Evolutionary conservation across 2,888 invertebrate genomes (phyloP).

Genomic region (Stramonita haemastoma): DNA sequence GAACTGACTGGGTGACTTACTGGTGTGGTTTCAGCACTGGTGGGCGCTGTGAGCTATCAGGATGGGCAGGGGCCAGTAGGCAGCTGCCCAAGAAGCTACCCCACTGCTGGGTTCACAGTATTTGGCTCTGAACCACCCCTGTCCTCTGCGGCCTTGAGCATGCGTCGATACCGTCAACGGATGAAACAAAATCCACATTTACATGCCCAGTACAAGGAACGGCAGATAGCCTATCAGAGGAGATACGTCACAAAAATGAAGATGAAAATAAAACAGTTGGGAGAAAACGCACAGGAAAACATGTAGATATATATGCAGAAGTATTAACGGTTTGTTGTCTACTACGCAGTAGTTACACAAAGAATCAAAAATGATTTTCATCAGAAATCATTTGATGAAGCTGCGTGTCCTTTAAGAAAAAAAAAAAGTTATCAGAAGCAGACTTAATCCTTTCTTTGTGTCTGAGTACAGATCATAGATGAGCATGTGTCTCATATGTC

Average conservation of each 20-base stretch:
- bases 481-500: no score
- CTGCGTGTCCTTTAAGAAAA: no score
- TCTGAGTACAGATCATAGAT: no score
- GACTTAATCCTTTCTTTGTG: no score
- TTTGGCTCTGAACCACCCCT: neutral
- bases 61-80: neutral
- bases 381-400: no score
- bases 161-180: slow-evolving; percentile 21
- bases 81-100: neutral
- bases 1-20: slow-evolving; percentile 5
- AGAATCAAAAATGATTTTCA: no score
- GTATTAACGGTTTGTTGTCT: no score
- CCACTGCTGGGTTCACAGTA: neutral
- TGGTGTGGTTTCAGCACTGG: slow-evolving; percentile 25
- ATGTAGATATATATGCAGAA: neutral
- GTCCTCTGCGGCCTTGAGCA: slow-evolving; percentile 24
- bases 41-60: neutral
- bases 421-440: no score
- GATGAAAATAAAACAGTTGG: neutral
- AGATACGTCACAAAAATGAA: neutral
- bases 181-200: slow-evolving; percentile 14
- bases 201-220: slow-evolving; percentile 22
- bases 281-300: neutral
- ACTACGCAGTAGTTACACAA: no score
- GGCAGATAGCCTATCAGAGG: neutral